Percentiles rank a stretch among this genome's conserved stretches.
phyloP scores from a whole-genome alignment of 2,888 invertebrate genomes.

The Podabrus alpinus region DNA sequence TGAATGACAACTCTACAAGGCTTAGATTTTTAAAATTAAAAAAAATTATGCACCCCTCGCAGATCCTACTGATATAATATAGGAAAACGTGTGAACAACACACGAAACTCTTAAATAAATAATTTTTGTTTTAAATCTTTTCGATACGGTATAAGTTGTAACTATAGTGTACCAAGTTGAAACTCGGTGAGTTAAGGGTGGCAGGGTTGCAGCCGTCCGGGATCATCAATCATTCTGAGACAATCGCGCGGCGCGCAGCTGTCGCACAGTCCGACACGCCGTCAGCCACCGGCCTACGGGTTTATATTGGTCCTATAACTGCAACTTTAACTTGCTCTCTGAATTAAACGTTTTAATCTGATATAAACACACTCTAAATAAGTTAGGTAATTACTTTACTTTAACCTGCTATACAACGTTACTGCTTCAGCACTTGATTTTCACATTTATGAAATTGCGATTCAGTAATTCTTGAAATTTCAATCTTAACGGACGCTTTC shows the following conservation, averaged over 20 bases:
- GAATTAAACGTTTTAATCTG: slow-evolving; percentile 53
- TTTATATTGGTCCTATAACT: slow-evolving; percentile 51
- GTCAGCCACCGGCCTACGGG: slow-evolving; percentile 53
- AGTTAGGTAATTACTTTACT: slow-evolving; percentile 31
- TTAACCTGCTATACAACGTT: slow-evolving; percentile 18
- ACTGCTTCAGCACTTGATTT: background rate
- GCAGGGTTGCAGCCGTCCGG: slow-evolving; percentile 56
- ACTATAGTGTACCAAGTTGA: slow-evolving; percentile 49
- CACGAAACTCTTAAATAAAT: background rate
- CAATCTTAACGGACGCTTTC: background rate
- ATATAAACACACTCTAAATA: slow-evolving; percentile 36
- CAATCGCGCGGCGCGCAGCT: slow-evolving; percentile 66
- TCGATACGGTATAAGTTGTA: slow-evolving; percentile 37
- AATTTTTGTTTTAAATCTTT: background rate
- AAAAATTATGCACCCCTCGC: too few relatives aligned
- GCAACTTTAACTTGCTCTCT: slow-evolving; percentile 45
- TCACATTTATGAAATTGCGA: background rate
- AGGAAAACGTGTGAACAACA: background rate
- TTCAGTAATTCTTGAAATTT: background rate
- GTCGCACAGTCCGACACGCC: slow-evolving; percentile 57
- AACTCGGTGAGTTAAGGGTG: slow-evolving; percentile 53
- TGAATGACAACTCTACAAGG: too few relatives aligned
- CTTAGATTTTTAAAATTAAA: background rate
- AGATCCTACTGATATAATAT: background rate
- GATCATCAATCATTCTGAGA: slow-evolving; percentile 66